Evolutionary conservation across 2,888 invertebrate genomes (phyloP).

Genomic region (Bhutanitis thaidina): DNA sequence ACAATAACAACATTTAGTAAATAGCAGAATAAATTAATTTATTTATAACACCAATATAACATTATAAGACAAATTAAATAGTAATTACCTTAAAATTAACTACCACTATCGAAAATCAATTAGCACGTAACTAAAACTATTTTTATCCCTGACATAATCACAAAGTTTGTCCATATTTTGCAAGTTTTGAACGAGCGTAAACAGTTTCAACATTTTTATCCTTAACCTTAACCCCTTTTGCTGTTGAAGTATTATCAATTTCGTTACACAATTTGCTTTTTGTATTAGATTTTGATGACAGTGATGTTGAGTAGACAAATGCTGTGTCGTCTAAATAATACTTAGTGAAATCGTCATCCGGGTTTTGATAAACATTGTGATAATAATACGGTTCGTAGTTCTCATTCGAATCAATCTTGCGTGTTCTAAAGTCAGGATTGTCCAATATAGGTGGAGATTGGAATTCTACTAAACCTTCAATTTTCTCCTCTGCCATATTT

Average conservation of each 20-base stretch:
- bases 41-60: too few relatives aligned
- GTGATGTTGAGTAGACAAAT: constrained; percentile 12
- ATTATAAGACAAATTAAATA: too few relatives aligned
- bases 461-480: constrained; percentile 26
- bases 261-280: constrained; percentile 18
- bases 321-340: constrained; percentile 14
- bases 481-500: constrained; percentile 24
- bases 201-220: constrained; percentile 47
- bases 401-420: constrained; percentile 34
- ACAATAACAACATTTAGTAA: too few relatives aligned
- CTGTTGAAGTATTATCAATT: constrained; percentile 15
- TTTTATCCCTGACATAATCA: not conserved
- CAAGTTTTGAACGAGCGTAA: constrained; percentile 56
- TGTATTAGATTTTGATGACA: constrained; percentile 18
- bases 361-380: constrained; percentile 20
- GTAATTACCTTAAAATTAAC: too few relatives aligned
- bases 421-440: constrained; percentile 53
- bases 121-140: too few relatives aligned
- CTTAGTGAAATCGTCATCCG: constrained; percentile 22
- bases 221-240: constrained; percentile 20
- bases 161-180: constrained; percentile 39
- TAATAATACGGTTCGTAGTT: constrained; percentile 23
- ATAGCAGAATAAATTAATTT: too few relatives aligned
- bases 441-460: constrained; percentile 46
- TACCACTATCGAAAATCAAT: too few relatives aligned